Evolutionary conservation across 2,797 vertebrate species (phyloP).

Genomic region (Neopelma chrysocephalum): DNA sequence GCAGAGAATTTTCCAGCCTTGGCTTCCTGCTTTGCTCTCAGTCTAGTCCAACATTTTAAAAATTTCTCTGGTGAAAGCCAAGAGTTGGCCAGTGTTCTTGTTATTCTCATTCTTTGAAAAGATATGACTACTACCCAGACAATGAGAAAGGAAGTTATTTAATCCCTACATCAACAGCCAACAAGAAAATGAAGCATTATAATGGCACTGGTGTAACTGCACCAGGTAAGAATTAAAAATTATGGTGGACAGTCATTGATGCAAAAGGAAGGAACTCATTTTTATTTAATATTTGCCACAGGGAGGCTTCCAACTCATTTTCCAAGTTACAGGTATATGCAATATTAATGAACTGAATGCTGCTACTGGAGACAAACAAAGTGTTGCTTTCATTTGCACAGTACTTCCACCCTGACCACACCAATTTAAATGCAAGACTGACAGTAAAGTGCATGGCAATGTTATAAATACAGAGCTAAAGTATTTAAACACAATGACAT

Average conservation of each 20-base stretch:
- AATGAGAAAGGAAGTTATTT: slow-evolving; percentile 15
- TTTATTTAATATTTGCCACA: background rate
- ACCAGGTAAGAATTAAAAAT: background rate
- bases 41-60: background rate
- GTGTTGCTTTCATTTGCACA: background rate
- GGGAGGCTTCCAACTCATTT: background rate
- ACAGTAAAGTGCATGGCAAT: background rate
- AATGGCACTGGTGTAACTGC: background rate
- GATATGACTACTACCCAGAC: background rate
- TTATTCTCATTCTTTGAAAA: slow-evolving; percentile 18
- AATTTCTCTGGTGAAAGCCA: background rate
- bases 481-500: background rate
- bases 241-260: background rate
- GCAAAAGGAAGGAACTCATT: background rate
- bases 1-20: background rate
- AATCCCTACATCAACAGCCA: background rate
- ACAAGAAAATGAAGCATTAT: background rate
- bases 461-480: background rate
- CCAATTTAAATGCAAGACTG: background rate
- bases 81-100: background rate
- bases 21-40: background rate
- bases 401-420: background rate
- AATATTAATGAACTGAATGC: slow-evolving; percentile 14
- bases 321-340: background rate
- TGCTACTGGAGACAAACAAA: background rate